Percentiles rank a stretch among this genome's conserved stretches.
These are phyloP conservation scores for Himantopus leucocephalus DNA, from an alignment of 2,113 vertebrate species.

Conservation along the genomic window DNA sequence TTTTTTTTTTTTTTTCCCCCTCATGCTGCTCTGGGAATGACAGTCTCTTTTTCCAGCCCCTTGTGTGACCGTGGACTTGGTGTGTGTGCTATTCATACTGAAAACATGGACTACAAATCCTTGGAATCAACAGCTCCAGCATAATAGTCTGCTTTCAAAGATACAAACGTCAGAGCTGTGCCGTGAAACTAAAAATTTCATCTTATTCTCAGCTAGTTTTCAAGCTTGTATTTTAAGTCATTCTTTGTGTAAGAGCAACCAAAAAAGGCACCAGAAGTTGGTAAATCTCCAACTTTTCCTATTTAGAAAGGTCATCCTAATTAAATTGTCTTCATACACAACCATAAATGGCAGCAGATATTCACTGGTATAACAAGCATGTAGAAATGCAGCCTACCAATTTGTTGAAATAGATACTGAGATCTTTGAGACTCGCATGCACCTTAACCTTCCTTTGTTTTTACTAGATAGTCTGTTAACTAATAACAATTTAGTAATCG, in stretches of 20 bases:
- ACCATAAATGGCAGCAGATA: slow-evolving; percentile 49
- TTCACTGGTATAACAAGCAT: background rate
- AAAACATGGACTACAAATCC: background rate
- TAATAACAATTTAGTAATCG: background rate
- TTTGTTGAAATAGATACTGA: background rate
- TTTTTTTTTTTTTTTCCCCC: background rate
- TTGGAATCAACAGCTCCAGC: background rate
- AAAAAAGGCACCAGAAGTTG: slow-evolving; percentile 26
- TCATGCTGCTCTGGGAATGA: background rate
- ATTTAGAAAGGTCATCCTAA: slow-evolving; percentile 55
- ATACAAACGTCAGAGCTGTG: background rate
- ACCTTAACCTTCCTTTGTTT: slow-evolving; percentile 15
- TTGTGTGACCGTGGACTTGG: background rate
- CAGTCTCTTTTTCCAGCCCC: background rate
- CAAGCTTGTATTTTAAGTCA: background rate
- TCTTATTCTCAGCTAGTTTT: background rate
- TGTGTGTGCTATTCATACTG: background rate
- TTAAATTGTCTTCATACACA: slow-evolving; percentile 30
- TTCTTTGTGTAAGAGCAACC: slow-evolving; percentile 24
- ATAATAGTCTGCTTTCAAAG: background rate
- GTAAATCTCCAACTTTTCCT: slow-evolving; percentile 41
- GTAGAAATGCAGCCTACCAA: background rate
- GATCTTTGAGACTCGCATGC: background rate
- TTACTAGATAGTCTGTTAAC: background rate
- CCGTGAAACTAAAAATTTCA: background rate